phyloP scores from a whole-genome alignment of 2,113 vertebrate species.

The Vulpes ferrilata region DNA sequence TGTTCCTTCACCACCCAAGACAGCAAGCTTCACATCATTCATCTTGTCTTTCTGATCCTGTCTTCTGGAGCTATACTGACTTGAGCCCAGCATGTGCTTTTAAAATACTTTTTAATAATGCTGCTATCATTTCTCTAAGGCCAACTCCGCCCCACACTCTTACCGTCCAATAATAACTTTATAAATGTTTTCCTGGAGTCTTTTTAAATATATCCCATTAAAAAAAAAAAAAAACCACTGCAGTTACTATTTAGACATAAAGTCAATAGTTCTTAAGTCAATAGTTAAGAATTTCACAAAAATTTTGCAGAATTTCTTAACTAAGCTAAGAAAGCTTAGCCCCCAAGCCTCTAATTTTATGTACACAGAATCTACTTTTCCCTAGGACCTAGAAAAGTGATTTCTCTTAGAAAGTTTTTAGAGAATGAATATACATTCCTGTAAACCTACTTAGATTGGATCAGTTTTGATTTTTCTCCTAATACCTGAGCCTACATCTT shows the following conservation, averaged over 20 bases:
- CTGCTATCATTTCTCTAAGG: constrained; percentile 9
- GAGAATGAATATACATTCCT: background rate
- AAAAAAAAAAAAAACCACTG: background rate
- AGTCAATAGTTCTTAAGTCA: background rate
- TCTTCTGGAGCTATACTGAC: constrained; percentile 6
- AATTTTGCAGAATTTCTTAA: background rate
- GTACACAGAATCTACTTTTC: background rate
- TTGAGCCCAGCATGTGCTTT: background rate
- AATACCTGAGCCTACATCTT: background rate
- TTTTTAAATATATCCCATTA: constrained; percentile 19
- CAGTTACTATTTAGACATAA: background rate
- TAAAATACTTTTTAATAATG: constrained; percentile 45
- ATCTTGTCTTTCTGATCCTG: constrained; percentile 75
- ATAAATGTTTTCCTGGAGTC: constrained; percentile 52
- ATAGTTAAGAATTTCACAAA: background rate
- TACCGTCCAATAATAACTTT: constrained; percentile 74
- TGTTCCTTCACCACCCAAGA: constrained; percentile 90
- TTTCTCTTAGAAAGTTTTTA: background rate
- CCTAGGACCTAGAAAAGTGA: background rate
- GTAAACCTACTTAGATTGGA: background rate
- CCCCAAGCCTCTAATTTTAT: background rate
- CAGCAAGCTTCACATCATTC: constrained; percentile 90
- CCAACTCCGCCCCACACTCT: constrained; percentile 36
- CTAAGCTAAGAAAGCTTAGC: background rate
- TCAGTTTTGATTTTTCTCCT: background rate